phyloP scores from a whole-genome alignment of 92 coral and sea anemone genomes.

The Epizoanthus stellaris region DNA sequence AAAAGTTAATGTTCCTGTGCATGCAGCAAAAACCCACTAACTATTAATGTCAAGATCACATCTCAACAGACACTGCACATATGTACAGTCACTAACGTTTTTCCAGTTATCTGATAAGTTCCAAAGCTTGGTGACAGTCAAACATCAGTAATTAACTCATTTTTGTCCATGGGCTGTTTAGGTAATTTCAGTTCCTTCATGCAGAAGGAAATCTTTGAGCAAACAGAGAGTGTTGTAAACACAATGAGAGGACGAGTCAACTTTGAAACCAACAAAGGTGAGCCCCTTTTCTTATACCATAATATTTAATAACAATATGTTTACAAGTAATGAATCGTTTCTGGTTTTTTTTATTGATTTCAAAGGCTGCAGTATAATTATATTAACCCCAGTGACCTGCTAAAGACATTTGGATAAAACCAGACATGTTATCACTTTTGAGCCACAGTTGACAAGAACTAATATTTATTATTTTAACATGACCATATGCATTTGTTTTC shows the following conservation, averaged over 20 bases:
- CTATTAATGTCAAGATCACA: no score
- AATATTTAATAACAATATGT: background rate
- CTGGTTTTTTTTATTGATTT: background rate
- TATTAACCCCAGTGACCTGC: background rate
- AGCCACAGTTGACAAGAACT: no score
- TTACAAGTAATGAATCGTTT: background rate
- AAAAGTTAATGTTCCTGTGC: no score
- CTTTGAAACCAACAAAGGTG: constrained; percentile 89
- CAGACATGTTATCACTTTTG: no score
- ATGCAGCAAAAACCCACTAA: no score
- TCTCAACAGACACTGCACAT: no score
- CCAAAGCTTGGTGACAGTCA: background rate
- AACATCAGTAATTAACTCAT: background rate
- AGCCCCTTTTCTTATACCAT: background rate
- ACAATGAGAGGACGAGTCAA: constrained; percentile 97
- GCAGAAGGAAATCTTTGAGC: constrained; percentile 99
- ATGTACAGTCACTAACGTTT: background rate
- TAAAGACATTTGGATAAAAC: background rate
- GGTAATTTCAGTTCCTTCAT: constrained; percentile 95
- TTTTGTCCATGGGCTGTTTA: constrained; percentile 39
- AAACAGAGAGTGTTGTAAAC: constrained; percentile 96
- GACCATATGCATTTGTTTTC: no score
- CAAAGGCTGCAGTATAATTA: no score
- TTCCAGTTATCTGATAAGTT: background rate
- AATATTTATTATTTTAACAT: no score